Evolutionary conservation across 2,888 invertebrate genomes (phyloP).

Genomic region (Merodon equestris): DNA sequence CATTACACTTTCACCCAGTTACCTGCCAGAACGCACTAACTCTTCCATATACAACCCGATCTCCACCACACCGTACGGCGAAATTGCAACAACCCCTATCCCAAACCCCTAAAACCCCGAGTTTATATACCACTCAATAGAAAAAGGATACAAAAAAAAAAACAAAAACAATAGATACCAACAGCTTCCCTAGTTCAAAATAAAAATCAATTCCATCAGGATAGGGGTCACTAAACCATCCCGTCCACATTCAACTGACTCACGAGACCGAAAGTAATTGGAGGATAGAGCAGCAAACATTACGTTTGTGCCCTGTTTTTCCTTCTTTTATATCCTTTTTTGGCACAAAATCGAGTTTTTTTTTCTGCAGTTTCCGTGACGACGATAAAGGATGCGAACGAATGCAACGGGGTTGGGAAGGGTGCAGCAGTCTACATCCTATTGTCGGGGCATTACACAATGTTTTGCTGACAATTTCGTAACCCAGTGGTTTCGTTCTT

Average conservation of each 20-base stretch:
- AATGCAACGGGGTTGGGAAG: constrained; percentile 1
- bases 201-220: constrained; percentile 58
- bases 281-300: constrained; percentile 75
- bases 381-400: too few relatives aligned
- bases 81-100: not conserved
- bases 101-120: constrained; percentile 4
- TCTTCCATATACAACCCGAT: constrained; percentile 16
- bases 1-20: not conserved
- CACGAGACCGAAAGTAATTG: constrained; percentile 76
- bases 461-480: constrained; percentile 55
- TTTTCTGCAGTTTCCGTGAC: not conserved
- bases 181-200: constrained; percentile 7
- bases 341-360: constrained; percentile 67
- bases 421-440: constrained; percentile 34
- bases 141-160: not conserved
- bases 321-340: constrained; percentile 69
- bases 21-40: not conserved
- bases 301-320: constrained; percentile 71
- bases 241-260: constrained; percentile 53
- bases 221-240: constrained; percentile 64
- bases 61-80: not conserved
- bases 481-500: constrained; percentile 38
- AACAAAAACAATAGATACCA: constrained; percentile 33
- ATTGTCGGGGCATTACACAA: constrained; percentile 6
- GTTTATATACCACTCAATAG: constrained; percentile 32